phyloP scores from a whole-genome alignment of 1,140 invertebrate genomes.

The Danaus melanippus region DNA sequence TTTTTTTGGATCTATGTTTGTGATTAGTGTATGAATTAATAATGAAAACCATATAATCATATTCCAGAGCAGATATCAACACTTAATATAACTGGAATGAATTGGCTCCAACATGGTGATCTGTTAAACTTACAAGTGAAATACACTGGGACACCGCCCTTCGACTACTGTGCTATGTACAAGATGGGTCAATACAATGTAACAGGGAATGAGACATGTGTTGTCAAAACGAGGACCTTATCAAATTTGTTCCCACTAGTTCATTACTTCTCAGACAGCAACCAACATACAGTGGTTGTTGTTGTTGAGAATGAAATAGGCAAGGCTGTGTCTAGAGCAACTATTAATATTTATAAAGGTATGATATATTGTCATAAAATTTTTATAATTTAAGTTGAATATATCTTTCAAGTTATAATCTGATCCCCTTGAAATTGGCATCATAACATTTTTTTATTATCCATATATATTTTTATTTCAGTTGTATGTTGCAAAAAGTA shows the following conservation, averaged over 20 bases:
- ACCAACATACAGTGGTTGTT: constrained; percentile 80
- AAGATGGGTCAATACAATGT: constrained; percentile 80
- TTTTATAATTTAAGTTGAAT: too few relatives aligned
- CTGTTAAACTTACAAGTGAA: constrained; percentile 79
- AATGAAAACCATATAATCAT: constrained; percentile 2
- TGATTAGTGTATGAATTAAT: neutral
- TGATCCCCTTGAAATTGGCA: too few relatives aligned
- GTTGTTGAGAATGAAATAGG: constrained; percentile 83
- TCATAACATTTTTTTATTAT: too few relatives aligned
- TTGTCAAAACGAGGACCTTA: constrained; percentile 37
- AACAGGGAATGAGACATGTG: constrained; percentile 85
- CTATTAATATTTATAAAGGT: constrained; percentile 88
- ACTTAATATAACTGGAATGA: constrained; percentile 78
- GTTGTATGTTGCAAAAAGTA: too few relatives aligned
- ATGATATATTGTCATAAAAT: constrained; percentile 22
- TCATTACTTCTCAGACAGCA: constrained; percentile 78
- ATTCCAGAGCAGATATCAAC: constrained; percentile 78
- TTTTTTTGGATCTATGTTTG: neutral
- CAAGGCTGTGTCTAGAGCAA: constrained; percentile 77
- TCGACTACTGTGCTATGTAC: constrained; percentile 77
- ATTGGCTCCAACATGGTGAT: constrained; percentile 86
- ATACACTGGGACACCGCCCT: constrained; percentile 81
- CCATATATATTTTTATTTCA: too few relatives aligned
- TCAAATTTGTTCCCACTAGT: constrained; percentile 76
- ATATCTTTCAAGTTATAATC: too few relatives aligned